These are phyloP conservation scores for Tethea ocularis DNA, from an alignment of 2,888 invertebrate species.

Conservation along the genomic window DNA sequence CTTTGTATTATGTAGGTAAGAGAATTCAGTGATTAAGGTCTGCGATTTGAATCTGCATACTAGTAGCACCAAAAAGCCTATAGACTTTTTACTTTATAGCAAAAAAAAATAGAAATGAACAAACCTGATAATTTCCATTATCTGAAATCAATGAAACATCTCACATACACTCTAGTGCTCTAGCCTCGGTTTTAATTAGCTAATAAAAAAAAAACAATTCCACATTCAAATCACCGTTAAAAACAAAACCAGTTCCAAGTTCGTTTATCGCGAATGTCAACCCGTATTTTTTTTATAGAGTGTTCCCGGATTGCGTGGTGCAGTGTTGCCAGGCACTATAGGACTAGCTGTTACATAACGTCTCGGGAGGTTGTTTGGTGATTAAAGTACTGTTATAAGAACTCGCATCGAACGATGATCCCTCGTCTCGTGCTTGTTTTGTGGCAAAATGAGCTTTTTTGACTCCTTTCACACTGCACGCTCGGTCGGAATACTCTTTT, in stretches of 20 bases:
- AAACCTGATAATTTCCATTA: conserved; percentile 37
- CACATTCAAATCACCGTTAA: conserved; percentile 4
- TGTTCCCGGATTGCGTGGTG: conserved; percentile 58
- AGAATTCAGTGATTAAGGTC: no score
- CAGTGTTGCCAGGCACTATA: conserved; percentile 61
- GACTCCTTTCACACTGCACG: conserved; percentile 51
- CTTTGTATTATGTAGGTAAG: no score
- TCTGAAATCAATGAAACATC: conserved; percentile 16
- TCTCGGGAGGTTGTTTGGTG: conserved; percentile 60
- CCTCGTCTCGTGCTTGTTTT: conserved; percentile 74
- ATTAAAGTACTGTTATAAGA: conserved; percentile 81
- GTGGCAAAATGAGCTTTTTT: conserved; percentile 78
- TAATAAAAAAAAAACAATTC: background rate
- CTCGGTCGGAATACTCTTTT: conserved; percentile 26
- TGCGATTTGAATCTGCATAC: no score
- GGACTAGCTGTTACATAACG: conserved; percentile 79
- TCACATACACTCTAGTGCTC: background rate
- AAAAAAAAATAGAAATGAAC: conserved; percentile 12
- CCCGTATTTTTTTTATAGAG: conserved; percentile 31
- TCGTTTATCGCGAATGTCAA: conserved; percentile 10
- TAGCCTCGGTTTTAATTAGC: background rate
- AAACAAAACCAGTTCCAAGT: background rate
- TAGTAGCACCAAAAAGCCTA: no score
- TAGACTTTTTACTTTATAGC: background rate
- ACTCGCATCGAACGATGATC: conserved; percentile 79